Evolutionary conservation across 1,140 invertebrate genomes (phyloP).

Genomic region (Caenorhabditis inopinata): DNA sequence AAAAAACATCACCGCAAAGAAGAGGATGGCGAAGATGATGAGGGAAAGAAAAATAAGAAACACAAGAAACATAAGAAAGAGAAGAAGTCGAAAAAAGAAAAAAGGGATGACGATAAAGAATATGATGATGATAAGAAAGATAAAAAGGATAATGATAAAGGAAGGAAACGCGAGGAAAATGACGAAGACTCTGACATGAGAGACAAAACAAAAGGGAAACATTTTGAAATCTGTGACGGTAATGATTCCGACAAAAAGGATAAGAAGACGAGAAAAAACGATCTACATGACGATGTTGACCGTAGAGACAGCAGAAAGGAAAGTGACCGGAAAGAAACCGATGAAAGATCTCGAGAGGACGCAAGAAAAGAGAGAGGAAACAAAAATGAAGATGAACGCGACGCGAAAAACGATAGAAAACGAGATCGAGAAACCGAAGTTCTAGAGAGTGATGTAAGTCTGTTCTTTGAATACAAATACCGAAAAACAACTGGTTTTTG

Average conservation of each 20-base stretch:
- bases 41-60: conserved; percentile 22
- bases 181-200: conserved; percentile 2
- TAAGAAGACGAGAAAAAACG: not conserved
- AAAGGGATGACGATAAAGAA: not conserved
- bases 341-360: not conserved
- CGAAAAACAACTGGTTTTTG: not conserved
- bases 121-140: conserved; percentile 20
- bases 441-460: conserved; percentile 2
- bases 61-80: conserved; percentile 46
- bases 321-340: not conserved
- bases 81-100: conserved; percentile 40
- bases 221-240: no score
- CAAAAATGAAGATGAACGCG: not conserved
- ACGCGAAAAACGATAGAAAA: conserved; percentile 17
- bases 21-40: not conserved
- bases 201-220: not conserved
- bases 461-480: not conserved
- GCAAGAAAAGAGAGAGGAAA: not conserved
- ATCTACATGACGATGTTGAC: not conserved
- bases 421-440: not conserved
- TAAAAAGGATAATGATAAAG: conserved; percentile 24
- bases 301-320: not conserved
- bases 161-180: not conserved
- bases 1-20: not conserved
- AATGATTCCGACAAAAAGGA: not conserved